Evolutionary conservation across 1,140 invertebrate genomes (phyloP), one percentile per base, ranked within the genome.

Genomic region (Ooceraea biroi): DNA sequence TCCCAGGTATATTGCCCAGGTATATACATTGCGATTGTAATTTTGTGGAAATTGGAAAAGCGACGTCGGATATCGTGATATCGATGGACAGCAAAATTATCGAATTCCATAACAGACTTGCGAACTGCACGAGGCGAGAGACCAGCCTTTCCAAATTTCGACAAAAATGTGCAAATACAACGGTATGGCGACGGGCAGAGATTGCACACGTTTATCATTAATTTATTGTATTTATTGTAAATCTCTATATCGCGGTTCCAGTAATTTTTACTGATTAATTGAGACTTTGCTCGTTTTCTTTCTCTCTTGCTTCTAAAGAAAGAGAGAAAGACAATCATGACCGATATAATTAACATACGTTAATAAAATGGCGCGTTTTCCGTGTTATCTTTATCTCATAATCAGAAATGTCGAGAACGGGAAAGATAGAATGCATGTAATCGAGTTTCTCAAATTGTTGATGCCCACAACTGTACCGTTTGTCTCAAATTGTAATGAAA

Each of bases 1-100:
- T n/a, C n/a, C n/a, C n/a, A n/a, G n/a, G n/a, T n/a, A n/a, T n/a
- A 10, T 11, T 44, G 14, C 50, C 66, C 4, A 71, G 46, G 44
- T n/a, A 36, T 36, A 36, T 3, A 36, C 2, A 36, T 36, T 17
- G 36, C 52, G 27, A 73, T 80, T 90, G 90, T 90, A 85, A 88
- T 91, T 92, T 86, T 88, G 83, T 91, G 83, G 82, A 92, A 90
- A 89, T 92, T 92, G 69, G 86, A 72, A 85, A 88, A 85, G 80
- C 57, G 3, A 63, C 30, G 27, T 19, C 14, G 17, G 30, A 25
- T 48, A 1, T 12, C 57, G 48, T 19, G 41, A 61, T 25, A 36
- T 36, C 36, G 36, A 7, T 61, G 17, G 22, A 44, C 12, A 17
- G 41, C 17, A 41, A 22, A n/a, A 10, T 36, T 17, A 73, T 36